A percentile compares a stretch with the other conserved stretches of the same genome.
These are phyloP conservation scores for Lepidurus arcticus DNA, from an alignment of 1,140 invertebrate species.

Conservation along the genomic window DNA sequence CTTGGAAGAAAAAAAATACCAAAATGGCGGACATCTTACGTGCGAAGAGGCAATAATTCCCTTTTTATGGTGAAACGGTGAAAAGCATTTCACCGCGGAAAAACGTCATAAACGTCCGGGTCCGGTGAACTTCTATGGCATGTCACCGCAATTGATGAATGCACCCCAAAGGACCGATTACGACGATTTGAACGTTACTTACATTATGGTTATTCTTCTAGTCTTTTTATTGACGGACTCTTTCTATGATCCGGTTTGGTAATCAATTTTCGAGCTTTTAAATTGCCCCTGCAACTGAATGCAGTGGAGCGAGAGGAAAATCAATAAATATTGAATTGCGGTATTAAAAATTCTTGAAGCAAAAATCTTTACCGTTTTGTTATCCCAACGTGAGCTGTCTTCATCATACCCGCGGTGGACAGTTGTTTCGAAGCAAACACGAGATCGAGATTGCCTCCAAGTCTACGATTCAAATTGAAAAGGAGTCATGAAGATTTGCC, in stretches of 20 bases:
- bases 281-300: not conserved
- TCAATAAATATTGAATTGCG: not conserved
- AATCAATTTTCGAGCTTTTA: slow-evolving; percentile 7
- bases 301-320: not conserved
- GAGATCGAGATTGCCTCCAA: no score
- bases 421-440: no score
- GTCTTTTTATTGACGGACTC: not conserved
- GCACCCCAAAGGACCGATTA: not conserved
- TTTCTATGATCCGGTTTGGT: not conserved
- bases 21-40: not conserved
- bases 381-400: not conserved
- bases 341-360: not conserved
- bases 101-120: not conserved
- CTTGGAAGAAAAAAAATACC: not conserved
- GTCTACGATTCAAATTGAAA: no score
- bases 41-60: not conserved
- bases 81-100: slow-evolving; percentile 3
- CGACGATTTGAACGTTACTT: not conserved
- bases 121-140: not conserved
- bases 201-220: not conserved
- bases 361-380: not conserved
- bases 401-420: not conserved
- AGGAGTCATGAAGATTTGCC: no score
- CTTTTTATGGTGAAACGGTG: slow-evolving; percentile 1
- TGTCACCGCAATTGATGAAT: not conserved